Conservation (phyloP, 2,797 vertebrate genomes). For the Pterois miles region DNA sequence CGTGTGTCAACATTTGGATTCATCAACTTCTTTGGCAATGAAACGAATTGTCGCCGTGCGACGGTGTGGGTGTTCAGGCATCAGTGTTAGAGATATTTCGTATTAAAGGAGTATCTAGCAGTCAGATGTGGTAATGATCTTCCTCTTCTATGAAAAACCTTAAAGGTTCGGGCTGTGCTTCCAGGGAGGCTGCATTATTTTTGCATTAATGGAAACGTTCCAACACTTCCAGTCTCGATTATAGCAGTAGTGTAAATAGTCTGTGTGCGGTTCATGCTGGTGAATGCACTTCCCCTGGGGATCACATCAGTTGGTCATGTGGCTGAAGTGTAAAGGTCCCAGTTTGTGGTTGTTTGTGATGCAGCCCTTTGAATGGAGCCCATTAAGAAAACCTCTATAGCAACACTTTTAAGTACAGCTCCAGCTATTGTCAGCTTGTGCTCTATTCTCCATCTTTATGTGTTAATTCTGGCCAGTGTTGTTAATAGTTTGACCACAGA, state of each 20-base stretch:
- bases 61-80: slow-evolving; percentile 26
- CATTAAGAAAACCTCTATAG: background rate
- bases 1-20: background rate
- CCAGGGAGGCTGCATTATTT: slow-evolving; percentile 28
- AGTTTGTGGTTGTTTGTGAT: slow-evolving; percentile 8
- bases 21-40: background rate
- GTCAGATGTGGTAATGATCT: slow-evolving; percentile 7
- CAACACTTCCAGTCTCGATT: slow-evolving; percentile 30
- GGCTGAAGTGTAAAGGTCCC: slow-evolving; percentile 21
- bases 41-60: background rate
- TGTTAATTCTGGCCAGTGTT: background rate
- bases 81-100: slow-evolving; percentile 12
- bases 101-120: slow-evolving; percentile 16
- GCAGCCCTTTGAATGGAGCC: slow-evolving; percentile 14
- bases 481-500: background rate
- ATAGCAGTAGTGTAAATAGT: slow-evolving; percentile 19
- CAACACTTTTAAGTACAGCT: background rate
- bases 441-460: background rate
- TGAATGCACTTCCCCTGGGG: slow-evolving; percentile 17
- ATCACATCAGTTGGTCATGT: slow-evolving; percentile 38
- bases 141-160: slow-evolving; percentile 16
- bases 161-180: background rate
- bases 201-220: slow-evolving; percentile 29
- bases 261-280: slow-evolving; percentile 23
- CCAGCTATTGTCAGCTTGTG: background rate